Base-by-base conservation (phyloP, 2,888 invertebrate genomes). In the Catocala sponsa region DNA sequence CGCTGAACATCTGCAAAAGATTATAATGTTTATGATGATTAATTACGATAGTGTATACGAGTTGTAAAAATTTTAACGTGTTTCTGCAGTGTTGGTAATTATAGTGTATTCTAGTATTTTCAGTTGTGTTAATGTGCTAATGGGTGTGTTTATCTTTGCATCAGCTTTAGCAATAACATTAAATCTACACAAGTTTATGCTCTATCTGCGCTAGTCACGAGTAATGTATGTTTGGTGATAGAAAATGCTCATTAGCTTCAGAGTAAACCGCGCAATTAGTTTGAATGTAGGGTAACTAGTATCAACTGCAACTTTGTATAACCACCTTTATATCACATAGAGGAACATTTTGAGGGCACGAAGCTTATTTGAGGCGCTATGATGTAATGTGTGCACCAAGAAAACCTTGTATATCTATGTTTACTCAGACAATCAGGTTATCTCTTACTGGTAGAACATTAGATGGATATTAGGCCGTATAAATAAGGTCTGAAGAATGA, bases 101-200 rank as follows among this genome's bases (percentile, higher is more conserved):
- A 6, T 35, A 35, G 35, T 35, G 35, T 35, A 57, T 15, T 15
- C 15, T 15, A 15, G 15, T 15, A 60, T 64, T 68, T 63, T 62
- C 55, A 53, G 59, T 64, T 46, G 56, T 13, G 41, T 13, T 72
- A 65, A 56, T 51, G 52, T 49, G 57, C 47, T 70, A 62, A 65
- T 65, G 53, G 38, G 6, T 15, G 54, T 73, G 63, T 76, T 70
- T 76, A 76, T 60, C 33, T 49, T 49, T 12, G 49, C 41, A 58
- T 67, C 68, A 60, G 63, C 35, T 47, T 25, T 33, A 55, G 58
- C 47, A 68, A 68, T 65, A 58, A 63, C 67, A 64, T 72, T 64
- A 72, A 76, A 64, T 59, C 49, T 44, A 41, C 9, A 42, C 47
- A 25, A 58, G 49, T 73, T 67, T 67, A 67, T 60, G 53, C 48